Conservation (phyloP, 2,797 vertebrate species). For the Lithobates sylvaticus region DNA sequence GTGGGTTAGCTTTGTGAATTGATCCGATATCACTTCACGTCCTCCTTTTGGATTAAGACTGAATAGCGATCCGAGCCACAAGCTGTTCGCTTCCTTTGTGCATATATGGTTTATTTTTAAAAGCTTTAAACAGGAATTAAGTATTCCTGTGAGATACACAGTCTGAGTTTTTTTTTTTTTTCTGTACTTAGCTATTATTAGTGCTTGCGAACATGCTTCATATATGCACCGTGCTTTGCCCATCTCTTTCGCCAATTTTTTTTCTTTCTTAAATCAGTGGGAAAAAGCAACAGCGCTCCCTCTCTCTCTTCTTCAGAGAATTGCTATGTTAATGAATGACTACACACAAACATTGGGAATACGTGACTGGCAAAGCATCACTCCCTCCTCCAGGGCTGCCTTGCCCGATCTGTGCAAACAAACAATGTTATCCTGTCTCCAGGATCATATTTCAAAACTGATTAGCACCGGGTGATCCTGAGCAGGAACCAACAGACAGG, state of each 20-base stretch:
- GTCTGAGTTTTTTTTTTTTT: too few species aligned
- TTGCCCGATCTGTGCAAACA: slow-evolving; percentile 57
- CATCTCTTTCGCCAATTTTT: not conserved
- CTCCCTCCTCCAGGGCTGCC: slow-evolving; percentile 57
- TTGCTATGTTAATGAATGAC: slow-evolving; percentile 39
- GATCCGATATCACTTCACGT: too few species aligned
- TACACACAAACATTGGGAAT: slow-evolving; percentile 59
- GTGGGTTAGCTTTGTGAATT: too few species aligned
- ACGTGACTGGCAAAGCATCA: slow-evolving; percentile 61
- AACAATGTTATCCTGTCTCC: slow-evolving; percentile 55
- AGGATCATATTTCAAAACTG: slow-evolving; percentile 60
- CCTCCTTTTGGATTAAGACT: too few species aligned
- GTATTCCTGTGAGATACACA: too few species aligned
- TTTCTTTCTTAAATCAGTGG: slow-evolving; percentile 22
- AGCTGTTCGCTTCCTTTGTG: too few species aligned
- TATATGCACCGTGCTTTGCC: not conserved
- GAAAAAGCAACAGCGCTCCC: slow-evolving; percentile 2
- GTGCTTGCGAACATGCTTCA: not conserved
- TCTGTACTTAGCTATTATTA: too few species aligned
- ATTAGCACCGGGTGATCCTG: slow-evolving; percentile 59
- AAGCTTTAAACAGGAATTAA: too few species aligned
- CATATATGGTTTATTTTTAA: too few species aligned
- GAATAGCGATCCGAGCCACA: too few species aligned
- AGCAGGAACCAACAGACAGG: slow-evolving; percentile 30
- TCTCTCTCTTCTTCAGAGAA: not conserved